Conservation (phyloP, 2,797 vertebrate genomes). For the Aphelocoma californica region DNA sequence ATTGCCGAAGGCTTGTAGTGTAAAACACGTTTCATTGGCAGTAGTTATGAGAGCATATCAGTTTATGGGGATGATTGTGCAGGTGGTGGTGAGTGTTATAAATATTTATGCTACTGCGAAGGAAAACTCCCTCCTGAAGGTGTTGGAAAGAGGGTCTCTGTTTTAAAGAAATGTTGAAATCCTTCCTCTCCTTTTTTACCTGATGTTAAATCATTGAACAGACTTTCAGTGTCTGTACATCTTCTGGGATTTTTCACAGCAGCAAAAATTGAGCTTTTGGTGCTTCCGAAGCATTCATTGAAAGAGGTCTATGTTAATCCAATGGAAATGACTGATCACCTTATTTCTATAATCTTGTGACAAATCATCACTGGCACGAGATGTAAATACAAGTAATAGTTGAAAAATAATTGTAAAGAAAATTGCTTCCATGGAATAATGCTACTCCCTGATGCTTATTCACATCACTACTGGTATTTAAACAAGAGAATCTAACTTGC, state of each 20-base stretch:
- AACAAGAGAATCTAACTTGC: neutral
- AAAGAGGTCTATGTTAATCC: neutral
- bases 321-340: conserved; percentile 2
- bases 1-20: conserved; percentile 1
- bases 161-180: conserved; percentile 55
- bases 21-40: conserved; percentile 43
- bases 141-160: conserved; percentile 55
- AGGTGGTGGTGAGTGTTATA: conserved; percentile 58
- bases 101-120: conserved; percentile 69
- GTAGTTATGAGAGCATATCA: conserved; percentile 58
- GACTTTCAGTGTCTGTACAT: conserved; percentile 51
- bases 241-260: conserved; percentile 32
- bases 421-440: neutral
- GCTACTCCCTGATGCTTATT: neutral
- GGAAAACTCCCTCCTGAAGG: conserved; percentile 50
- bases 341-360: neutral
- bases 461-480: neutral
- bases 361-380: neutral
- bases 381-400: neutral
- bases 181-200: conserved; percentile 56
- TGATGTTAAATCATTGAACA: conserved; percentile 59
- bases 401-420: conserved; percentile 13
- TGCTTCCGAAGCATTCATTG: neutral
- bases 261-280: conserved; percentile 1
- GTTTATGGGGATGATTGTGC: conserved; percentile 66